Base-by-base conservation (phyloP, 2,797 vertebrate species). In the Sebastes vulpes region DNA sequence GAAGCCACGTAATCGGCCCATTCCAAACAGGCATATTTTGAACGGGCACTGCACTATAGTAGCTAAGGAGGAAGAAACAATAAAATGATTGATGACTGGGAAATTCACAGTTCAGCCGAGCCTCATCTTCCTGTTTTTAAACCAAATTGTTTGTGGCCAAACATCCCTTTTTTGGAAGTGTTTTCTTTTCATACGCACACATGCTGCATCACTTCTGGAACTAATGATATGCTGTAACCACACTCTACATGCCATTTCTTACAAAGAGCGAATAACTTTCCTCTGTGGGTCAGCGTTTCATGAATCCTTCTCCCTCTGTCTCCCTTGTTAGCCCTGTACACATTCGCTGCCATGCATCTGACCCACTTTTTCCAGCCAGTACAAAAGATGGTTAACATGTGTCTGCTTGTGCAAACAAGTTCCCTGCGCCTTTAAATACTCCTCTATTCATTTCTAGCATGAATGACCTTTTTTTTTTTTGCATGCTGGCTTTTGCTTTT, bases 301-400 rank as follows among this genome's bases (percentile, higher is more conserved):
- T 75, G 72, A 84, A 57, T 77, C 77, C 75, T 63, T 60, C 77
- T 65, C 60, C 60, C 74, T 69, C 56, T 50, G 72, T 77, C 75
- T 87, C 54, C 38, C 57, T 81, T 88, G 87, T 87, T 77, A 63
- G 86, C 65, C 60, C 59, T 9, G 75, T 69, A 71, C 84, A 84
- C 77, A 80, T 78, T 90, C 42, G 68, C 81, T 77, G 52, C 74
- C 48, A 54, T 74, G 70, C 21, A 46, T 78, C 79, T 92, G 92
- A 92, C 91, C 92, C 89, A 94, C 77, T 91, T 93, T 93, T 89
- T 88, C 77, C 83, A 88, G 78, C 70, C 85, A 73, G 77, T 84
- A 90, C 87, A 92, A 91, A 91, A 89, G 89, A 94, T 79, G 82
- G 81, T 82, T 82, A 93, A 92, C 90, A 89, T 86, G 84, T 92